Conservation (phyloP, 2,797 vertebrate species). For the Halcyon badia region DNA sequence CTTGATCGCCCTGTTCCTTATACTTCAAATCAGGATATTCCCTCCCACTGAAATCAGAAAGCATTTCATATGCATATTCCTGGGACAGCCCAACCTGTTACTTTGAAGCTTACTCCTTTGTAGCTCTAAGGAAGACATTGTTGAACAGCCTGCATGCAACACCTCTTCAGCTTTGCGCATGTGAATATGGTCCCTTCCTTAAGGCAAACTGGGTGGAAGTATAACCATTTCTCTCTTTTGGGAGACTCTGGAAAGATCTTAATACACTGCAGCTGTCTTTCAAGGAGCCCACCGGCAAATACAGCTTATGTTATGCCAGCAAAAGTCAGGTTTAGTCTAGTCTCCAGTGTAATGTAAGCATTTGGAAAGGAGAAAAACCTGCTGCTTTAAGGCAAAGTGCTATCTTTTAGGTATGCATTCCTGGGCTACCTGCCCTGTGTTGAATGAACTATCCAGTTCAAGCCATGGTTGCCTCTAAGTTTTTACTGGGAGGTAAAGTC, state of each 20-base stretch:
- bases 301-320: background rate
- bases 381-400: conserved; percentile 24
- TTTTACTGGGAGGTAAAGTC: conserved; percentile 23
- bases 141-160: background rate
- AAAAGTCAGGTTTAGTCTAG: conserved; percentile 16
- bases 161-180: background rate
- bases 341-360: background rate
- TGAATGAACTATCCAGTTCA: background rate
- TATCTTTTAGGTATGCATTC: conserved; percentile 56
- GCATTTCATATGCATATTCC: background rate
- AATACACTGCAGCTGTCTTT: background rate
- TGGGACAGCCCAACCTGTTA: background rate
- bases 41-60: background rate
- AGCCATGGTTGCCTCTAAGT: conserved; percentile 17
- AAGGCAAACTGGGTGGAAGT: background rate
- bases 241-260: background rate
- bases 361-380: conserved; percentile 54
- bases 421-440: background rate
- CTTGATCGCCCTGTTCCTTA: background rate
- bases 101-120: background rate
- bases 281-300: background rate
- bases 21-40: background rate
- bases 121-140: background rate
- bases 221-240: background rate
- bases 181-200: background rate